Base-by-base conservation (phyloP, 2,113 vertebrate species). In the Lynx canadensis region DNA sequence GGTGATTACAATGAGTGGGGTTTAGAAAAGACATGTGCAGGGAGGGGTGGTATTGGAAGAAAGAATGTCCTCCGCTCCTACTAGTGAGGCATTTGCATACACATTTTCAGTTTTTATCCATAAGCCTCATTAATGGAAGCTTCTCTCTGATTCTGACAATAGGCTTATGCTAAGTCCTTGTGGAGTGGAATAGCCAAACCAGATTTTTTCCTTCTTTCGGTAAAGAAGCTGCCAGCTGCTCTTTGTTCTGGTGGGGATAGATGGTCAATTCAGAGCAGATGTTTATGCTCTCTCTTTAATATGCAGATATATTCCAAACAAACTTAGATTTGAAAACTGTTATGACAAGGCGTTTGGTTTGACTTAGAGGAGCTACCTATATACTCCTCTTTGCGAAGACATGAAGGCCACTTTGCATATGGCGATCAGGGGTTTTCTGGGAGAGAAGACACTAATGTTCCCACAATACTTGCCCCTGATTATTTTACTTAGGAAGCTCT, bases 191-290 rank as follows among this genome's bases (percentile, higher is more conserved):
- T n/a, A 76, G 68, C 63, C 73, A 69, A 89, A 89, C 52, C 79
- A 95, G 85, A 50, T 60, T 91, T 91, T 94, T 73, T 96, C 81
- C 25, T 48, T 82, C 66, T 68, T 95, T 78, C 82, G 38, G 81
- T 96, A 65, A 86, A 98, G 91, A 81, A 82, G 19, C 81, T 48
- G 31, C 89, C 91, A 95, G 97, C 66, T 86, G 93, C n/a, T 95
- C 13, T 84, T 79, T 3, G 1, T 91, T 91, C 73, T 69, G 45
- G 55, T 79, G 94, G 60, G 86, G 57, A 89, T 16, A 63, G 73
- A 79, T 73, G 94, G 95, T 69, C 78, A 86, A 31, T 89, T 83
- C 82, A 63, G 29, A 95, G 63, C 63, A 95, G 73, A 83, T 69
- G 68, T 95, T 81, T 89, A 5, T 95, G 31, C 7, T 36, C 52